These are phyloP conservation scores for Saguinus midas DNA, from an alignment of 2,113 vertebrate species.

Conservation along the genomic window DNA sequence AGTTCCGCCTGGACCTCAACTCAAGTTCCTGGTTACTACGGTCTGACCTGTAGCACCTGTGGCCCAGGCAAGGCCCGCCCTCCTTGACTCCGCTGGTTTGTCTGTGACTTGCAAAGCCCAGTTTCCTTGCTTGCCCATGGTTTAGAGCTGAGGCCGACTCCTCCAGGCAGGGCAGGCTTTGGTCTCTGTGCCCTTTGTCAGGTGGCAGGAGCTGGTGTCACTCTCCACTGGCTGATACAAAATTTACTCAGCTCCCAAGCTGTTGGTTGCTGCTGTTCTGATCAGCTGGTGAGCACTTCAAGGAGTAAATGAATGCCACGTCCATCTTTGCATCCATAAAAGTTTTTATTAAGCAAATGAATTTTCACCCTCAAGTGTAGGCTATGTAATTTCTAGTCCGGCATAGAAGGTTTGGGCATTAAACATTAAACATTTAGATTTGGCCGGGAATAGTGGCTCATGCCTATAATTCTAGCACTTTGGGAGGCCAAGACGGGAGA, in stretches of 20 bases:
- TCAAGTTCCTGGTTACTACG: conserved; percentile 62
- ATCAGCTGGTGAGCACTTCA: background rate
- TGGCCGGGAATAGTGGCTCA: no score
- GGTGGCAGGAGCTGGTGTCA: background rate
- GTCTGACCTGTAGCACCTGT: conserved; percentile 39
- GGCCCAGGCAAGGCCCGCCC: background rate
- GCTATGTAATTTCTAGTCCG: background rate
- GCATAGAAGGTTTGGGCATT: background rate
- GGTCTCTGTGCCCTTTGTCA: background rate
- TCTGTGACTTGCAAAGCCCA: conserved; percentile 62
- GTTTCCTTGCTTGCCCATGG: conserved; percentile 72
- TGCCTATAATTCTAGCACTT: no score
- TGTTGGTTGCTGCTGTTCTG: background rate
- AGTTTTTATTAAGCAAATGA: background rate
- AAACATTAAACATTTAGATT: background rate
- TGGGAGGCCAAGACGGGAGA: no score
- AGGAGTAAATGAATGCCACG: background rate
- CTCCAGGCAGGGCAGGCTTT: background rate
- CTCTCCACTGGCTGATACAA: background rate
- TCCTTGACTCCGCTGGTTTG: background rate
- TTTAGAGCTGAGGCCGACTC: background rate
- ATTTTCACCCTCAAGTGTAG: background rate
- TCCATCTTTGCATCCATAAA: background rate
- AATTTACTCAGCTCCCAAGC: background rate
- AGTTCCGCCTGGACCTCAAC: conserved; percentile 66